Base-by-base conservation (phyloP, 1,140 invertebrate genomes). In the Physella acuta region DNA sequence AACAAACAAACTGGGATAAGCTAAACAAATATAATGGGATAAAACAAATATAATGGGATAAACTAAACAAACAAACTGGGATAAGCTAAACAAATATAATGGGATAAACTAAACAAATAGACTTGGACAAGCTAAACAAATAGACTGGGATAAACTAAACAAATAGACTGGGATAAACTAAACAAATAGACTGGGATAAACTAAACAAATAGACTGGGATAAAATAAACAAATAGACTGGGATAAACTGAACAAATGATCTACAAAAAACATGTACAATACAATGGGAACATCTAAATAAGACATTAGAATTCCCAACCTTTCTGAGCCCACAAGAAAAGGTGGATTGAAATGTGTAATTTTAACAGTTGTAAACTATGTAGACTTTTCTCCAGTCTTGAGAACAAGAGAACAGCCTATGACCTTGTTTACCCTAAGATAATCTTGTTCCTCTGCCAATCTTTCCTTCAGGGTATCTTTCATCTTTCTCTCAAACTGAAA, bases 361-460 rank as follows among this genome's bases (percentile, higher is more conserved):
- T 8, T 24, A 24, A 8, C 11, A 8, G 53, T 24, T 55, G 8
- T 31, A 36, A 36, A 36, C 33, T 16, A 59, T 31, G 33, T 11
- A 33, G 8, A 59, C 17, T 5, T 8, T 58, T 28, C 5, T 61
- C 17, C 2, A n/a, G 2, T 16, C 17, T 3, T 30, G 16, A 8
- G 24, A 33, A 11, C 33, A 20, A 33, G 33, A 30, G 8, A 16
- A 33, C 16, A 31, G 17, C 8, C 16, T 30, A 30, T 60, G 33
- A 16, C 8, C 33, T 33, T 70, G 26, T 26, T 75, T 71, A 83
- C 81, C 73, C 78, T 75, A 8, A 83, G 75, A 59, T 76, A 74
- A 52, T 83, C 79, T 55, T 82, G 79, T 71, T 82, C 81, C 58
- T 81, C 74, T 24, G 75, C 73, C 16, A 82, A 66, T 73, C 79